Percentiles rank a stretch among this genome's conserved stretches.
These are phyloP conservation scores for Paramormyrops hopkinsi DNA, from an alignment of 2,797 vertebrate genomes.

Conservation along the genomic window DNA sequence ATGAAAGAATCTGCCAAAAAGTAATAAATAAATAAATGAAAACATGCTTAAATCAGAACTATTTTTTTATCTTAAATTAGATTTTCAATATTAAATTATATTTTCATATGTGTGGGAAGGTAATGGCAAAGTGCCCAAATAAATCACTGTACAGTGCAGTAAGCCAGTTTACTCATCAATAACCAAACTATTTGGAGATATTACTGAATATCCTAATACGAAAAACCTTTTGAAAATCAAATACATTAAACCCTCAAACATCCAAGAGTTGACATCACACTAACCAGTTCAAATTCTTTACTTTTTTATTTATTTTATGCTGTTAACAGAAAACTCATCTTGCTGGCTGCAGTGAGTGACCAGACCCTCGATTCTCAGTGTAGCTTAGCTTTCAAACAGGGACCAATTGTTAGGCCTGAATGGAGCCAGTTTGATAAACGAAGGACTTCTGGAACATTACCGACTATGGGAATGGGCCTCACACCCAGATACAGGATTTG, in stretches of 20 bases:
- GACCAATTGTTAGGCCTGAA: conserved; percentile 14
- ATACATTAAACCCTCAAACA: neutral
- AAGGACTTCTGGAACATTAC: conserved; percentile 4
- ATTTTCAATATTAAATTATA: neutral
- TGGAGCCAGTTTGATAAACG: neutral
- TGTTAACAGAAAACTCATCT: neutral
- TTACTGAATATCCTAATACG: neutral
- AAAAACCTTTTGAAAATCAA: neutral
- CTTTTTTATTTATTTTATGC: neutral
- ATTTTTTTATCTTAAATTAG: neutral
- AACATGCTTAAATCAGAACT: neutral
- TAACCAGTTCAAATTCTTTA: neutral
- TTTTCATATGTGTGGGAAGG: neutral
- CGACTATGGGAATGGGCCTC: neutral
- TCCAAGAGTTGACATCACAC: neutral
- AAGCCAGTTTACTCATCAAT: neutral
- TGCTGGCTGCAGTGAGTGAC: neutral
- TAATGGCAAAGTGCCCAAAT: neutral
- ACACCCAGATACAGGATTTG: conserved; percentile 14
- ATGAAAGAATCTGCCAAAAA: neutral
- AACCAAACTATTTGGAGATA: neutral
- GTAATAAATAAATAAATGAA: neutral
- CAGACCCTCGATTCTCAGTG: neutral
- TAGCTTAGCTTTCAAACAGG: conserved; percentile 16
- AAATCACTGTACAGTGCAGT: neutral